Conservation (phyloP, 2,797 vertebrate genomes). For the Stomatorhinus walkeri region DNA sequence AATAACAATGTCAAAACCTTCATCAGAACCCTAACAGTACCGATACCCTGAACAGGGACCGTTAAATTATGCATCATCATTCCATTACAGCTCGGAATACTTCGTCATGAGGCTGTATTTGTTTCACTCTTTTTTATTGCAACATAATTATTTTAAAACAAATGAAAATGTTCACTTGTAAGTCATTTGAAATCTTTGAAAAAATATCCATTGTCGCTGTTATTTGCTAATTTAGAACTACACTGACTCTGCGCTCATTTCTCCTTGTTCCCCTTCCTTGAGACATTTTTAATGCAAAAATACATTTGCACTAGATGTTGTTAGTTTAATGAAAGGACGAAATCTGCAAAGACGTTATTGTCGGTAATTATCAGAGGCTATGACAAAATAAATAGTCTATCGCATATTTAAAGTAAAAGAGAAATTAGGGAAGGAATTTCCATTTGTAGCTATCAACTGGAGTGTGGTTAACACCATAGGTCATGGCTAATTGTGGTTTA, state of each 20-base stretch:
- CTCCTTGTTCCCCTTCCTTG: background rate
- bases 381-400: background rate
- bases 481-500: slow-evolving; percentile 3
- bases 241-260: background rate
- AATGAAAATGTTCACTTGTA: background rate
- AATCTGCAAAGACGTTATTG: background rate
- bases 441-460: background rate
- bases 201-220: background rate
- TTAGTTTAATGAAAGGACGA: background rate
- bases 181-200: background rate
- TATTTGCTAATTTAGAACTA: background rate
- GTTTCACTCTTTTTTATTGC: background rate
- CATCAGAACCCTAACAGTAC: background rate
- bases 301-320: background rate
- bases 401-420: background rate
- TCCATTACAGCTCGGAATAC: background rate
- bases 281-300: background rate
- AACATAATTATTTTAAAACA: background rate
- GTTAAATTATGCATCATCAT: background rate
- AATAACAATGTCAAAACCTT: background rate
- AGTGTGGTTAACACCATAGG: background rate
- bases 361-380: background rate
- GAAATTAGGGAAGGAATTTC: background rate
- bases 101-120: background rate
- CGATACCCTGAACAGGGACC: background rate